These are phyloP conservation scores for Hycleus cichorii DNA, from an alignment of 1,140 invertebrate genomes.

Conservation along the genomic window DNA sequence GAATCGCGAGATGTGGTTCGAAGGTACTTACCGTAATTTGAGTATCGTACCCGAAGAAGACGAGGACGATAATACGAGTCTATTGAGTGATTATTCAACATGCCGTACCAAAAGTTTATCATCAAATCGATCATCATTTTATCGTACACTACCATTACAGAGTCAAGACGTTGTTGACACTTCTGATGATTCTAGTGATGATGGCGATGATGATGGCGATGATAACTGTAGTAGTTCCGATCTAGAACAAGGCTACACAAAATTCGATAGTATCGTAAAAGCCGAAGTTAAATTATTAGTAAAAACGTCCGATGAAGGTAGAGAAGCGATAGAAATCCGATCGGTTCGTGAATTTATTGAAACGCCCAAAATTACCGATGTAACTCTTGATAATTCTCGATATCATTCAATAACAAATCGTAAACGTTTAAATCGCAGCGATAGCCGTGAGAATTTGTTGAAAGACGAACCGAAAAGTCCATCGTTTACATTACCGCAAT, in stretches of 20 bases:
- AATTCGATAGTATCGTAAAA: constrained; percentile 31
- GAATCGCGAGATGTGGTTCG: constrained; percentile 38
- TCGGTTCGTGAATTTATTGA: constrained; percentile 45
- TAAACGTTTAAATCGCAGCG: not conserved
- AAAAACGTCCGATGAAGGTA: constrained; percentile 44
- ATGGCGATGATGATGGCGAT: not conserved
- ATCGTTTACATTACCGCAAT: constrained; percentile 32
- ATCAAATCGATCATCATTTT: constrained; percentile 6
- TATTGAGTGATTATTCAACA: constrained; percentile 21
- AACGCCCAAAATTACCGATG: constrained; percentile 2
- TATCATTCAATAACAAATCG: not conserved
- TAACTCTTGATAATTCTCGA: not conserved
- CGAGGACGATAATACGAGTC: constrained; percentile 31
- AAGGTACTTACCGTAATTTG: constrained; percentile 39
- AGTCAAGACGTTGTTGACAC: not conserved
- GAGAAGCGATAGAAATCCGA: constrained; percentile 48
- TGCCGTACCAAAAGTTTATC: not conserved
- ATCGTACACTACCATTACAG: not conserved
- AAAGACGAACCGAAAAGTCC: constrained; percentile 15
- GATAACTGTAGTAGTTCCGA: constrained; percentile 19
- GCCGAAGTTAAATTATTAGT: constrained; percentile 49
- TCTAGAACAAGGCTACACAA: constrained; percentile 19
- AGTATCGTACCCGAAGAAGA: constrained; percentile 40
- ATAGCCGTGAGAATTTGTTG: not conserved
- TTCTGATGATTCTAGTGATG: constrained; percentile 5